phyloP scores from a whole-genome alignment of 1,140 invertebrate species.

The Panulirus ornatus region DNA sequence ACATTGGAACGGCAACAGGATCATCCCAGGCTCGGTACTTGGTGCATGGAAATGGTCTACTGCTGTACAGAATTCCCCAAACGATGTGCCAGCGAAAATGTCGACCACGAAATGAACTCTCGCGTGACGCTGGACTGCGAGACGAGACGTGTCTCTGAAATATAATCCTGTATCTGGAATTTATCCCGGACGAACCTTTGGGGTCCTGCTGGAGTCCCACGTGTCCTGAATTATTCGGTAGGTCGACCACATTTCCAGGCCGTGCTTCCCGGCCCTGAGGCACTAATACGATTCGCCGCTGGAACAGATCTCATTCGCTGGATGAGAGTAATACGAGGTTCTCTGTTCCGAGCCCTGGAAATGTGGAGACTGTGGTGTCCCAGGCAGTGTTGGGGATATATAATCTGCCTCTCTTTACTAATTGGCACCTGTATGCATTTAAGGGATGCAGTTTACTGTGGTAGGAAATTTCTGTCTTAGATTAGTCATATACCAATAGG shows the following conservation, averaged over 20 bases:
- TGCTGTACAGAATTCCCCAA: too few species aligned
- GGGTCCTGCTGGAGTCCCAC: neutral
- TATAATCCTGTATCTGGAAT: neutral
- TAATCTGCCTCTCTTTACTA: neutral
- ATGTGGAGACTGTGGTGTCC: neutral
- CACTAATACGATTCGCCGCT: conserved; percentile 38
- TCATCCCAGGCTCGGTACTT: too few species aligned
- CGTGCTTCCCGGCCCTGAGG: conserved; percentile 30
- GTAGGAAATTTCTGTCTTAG: too few species aligned
- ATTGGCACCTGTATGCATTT: neutral
- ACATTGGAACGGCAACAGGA: too few species aligned
- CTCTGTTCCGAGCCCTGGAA: conserved; percentile 30
- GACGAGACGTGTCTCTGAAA: neutral
- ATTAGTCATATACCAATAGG: too few species aligned
- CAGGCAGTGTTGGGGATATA: neutral
- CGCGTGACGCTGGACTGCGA: neutral
- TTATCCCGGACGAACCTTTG: neutral
- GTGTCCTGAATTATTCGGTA: conserved; percentile 31
- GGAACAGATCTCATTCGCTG: conserved; percentile 37
- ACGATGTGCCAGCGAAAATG: neutral
- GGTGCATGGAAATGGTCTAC: too few species aligned
- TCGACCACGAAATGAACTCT: neutral
- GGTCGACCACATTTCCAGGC: conserved; percentile 42
- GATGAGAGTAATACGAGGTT: conserved; percentile 21
- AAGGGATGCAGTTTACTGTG: too few species aligned